Evolutionary conservation across 1,140 invertebrate species (phyloP).

Genomic region (Drosophila prosaltans): DNA sequence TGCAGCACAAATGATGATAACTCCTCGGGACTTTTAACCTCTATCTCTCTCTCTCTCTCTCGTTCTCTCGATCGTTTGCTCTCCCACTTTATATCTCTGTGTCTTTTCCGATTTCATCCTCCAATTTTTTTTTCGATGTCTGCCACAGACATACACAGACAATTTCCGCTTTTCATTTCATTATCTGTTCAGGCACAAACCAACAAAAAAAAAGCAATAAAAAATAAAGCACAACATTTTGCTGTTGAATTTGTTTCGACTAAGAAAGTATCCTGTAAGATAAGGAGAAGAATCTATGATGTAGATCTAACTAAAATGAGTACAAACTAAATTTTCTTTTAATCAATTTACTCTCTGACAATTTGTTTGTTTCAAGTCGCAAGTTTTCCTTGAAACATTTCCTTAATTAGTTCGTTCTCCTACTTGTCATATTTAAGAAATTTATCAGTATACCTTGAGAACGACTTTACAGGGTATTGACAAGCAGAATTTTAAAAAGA

Average conservation of each 20-base stretch:
- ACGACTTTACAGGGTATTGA: neutral
- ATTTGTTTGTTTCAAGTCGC: no score
- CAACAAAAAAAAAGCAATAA: slow-evolving; percentile 33
- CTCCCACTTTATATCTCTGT: slow-evolving; percentile 25
- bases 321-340: no score
- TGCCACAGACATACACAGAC: slow-evolving; percentile 33
- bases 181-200: slow-evolving; percentile 48
- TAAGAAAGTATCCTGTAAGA: neutral
- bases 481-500: slow-evolving; percentile 18
- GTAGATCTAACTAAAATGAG: no score
- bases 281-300: no score
- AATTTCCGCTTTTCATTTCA: slow-evolving; percentile 45
- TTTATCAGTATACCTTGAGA: neutral
- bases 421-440: no score
- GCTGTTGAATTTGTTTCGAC: neutral
- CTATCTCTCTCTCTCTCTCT: neutral
- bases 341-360: no score
- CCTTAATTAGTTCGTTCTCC: no score
- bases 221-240: neutral
- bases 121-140: neutral
- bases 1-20: neutral
- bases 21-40: slow-evolving; percentile 9
- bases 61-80: neutral
- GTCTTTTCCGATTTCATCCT: neutral
- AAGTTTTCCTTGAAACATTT: no score